These are phyloP conservation scores for Cryptotis parvus DNA, from an alignment of 2,113 vertebrate genomes.

Conservation along the genomic window DNA sequence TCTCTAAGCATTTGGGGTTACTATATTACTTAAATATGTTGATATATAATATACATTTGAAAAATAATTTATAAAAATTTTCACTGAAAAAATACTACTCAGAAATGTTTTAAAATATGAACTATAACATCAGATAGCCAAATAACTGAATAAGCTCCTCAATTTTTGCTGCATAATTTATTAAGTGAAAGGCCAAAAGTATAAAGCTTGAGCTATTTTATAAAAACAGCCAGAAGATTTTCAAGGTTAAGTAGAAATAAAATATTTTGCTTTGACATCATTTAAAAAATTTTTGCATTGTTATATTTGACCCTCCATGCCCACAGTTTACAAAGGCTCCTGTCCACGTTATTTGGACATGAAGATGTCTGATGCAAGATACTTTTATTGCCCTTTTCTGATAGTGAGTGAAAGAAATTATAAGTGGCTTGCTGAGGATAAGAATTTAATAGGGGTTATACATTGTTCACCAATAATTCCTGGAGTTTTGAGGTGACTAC, in stretches of 20 bases:
- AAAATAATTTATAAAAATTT: conserved; percentile 42
- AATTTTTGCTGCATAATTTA: conserved; percentile 12
- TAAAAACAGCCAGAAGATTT: background rate
- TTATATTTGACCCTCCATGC: background rate
- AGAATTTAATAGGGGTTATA: background rate
- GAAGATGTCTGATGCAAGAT: too few relatives aligned
- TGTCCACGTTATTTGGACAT: background rate
- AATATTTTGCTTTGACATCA: background rate
- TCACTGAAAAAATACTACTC: background rate
- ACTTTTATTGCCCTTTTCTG: background rate
- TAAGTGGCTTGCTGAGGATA: background rate
- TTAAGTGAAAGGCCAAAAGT: background rate
- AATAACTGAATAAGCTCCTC: conserved; percentile 21
- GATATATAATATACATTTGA: background rate
- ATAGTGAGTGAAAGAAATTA: background rate
- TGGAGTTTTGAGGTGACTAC: too few relatives aligned
- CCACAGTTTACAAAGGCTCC: background rate
- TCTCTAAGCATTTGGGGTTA: background rate
- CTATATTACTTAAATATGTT: background rate
- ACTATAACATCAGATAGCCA: background rate
- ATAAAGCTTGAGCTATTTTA: background rate
- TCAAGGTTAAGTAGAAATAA: background rate
- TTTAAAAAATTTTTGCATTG: background rate
- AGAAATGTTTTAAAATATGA: conserved; percentile 44
- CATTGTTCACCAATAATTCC: too few relatives aligned